Percentiles rank a stretch among this genome's conserved stretches.
These are phyloP conservation scores for Notechis scutatus DNA, from an alignment of 2,113 vertebrate species.

Conservation along the genomic window DNA sequence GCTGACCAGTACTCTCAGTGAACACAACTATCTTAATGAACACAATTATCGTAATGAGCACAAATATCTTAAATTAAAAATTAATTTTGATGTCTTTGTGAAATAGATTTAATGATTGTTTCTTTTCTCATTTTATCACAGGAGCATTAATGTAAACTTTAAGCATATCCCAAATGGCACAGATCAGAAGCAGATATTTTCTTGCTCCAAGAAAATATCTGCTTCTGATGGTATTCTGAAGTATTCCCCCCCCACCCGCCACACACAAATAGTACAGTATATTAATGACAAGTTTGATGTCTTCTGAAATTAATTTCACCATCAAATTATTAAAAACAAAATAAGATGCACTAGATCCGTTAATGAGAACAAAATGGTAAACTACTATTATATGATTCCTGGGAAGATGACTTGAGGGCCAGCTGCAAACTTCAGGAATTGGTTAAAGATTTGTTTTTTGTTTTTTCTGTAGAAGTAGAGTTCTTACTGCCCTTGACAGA, in stretches of 20 bases:
- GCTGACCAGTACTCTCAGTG: neutral
- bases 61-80: neutral
- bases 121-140: neutral
- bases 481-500: neutral
- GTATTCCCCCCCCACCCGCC: neutral
- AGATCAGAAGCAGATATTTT: neutral
- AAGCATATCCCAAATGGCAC: neutral
- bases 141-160: constrained; percentile 14
- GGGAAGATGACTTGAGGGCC: neutral
- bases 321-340: neutral
- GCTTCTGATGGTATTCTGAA: neutral
- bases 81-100: neutral
- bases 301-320: neutral
- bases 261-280: neutral
- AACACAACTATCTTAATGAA: neutral
- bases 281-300: neutral
- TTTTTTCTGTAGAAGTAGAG: neutral
- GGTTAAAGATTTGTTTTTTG: neutral
- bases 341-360: neutral
- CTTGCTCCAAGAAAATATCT: neutral
- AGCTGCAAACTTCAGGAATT: neutral
- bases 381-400: neutral
- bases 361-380: neutral
- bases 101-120: neutral
- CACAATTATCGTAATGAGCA: neutral